phyloP scores from a whole-genome alignment of 35 echinoderm and acorn worm species.

The Amphiura filiformis region DNA sequence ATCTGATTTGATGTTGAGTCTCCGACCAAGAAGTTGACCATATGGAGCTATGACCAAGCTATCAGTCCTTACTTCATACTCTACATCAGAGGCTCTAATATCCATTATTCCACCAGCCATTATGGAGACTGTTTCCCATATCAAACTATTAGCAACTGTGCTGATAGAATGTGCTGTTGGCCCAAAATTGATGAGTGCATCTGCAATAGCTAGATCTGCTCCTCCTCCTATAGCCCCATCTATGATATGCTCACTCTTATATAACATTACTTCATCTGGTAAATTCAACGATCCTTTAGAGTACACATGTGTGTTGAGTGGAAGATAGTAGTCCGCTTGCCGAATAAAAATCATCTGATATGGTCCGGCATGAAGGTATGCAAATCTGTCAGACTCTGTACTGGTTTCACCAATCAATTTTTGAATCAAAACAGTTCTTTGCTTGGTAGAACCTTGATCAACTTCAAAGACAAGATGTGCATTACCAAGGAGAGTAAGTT shows the following conservation, averaged over 20 bases:
- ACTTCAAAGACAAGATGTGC: constrained; percentile 79
- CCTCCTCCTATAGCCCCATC: constrained; percentile 52
- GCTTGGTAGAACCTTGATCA: neutral
- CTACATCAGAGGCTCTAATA: constrained; percentile 11
- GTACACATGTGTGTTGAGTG: constrained; percentile 50
- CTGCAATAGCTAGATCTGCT: constrained; percentile 34
- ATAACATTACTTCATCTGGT: constrained; percentile 52
- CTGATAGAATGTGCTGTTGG: neutral
- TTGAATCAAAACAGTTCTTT: constrained; percentile 10
- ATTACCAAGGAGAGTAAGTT: constrained; percentile 45
- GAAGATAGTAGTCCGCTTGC: constrained; percentile 47
- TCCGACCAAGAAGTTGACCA: constrained; percentile 15
- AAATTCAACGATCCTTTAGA: constrained; percentile 28
- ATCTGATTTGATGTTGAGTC: constrained; percentile 22
- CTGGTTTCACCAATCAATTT: constrained; percentile 43
- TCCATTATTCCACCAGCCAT: constrained; percentile 26
- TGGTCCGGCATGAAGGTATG: constrained; percentile 53
- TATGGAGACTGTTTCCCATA: constrained; percentile 20
- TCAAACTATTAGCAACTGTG: neutral
- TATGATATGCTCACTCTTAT: constrained; percentile 22
- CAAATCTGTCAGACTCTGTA: constrained; percentile 27
- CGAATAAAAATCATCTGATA: constrained; percentile 38
- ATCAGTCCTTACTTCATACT: constrained; percentile 18
- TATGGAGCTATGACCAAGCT: constrained; percentile 28
- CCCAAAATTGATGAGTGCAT: constrained; percentile 33